phyloP scores from a whole-genome alignment of 2,797 vertebrate genomes.

The Lagorchestes hirsutus region DNA sequence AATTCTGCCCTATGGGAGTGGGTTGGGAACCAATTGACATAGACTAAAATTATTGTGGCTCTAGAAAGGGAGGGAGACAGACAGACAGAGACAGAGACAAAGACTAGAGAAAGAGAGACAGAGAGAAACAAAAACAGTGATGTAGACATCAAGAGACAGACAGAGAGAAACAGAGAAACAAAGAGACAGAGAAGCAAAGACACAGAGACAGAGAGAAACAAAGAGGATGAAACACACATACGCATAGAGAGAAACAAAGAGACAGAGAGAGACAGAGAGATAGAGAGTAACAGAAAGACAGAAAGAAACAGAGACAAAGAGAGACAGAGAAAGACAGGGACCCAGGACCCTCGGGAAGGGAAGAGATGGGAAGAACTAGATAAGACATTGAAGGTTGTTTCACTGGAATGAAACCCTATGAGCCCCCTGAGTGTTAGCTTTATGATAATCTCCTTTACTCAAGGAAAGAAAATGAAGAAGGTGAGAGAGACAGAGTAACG shows the following conservation, averaged over 20 bases:
- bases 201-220: not conserved
- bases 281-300: too few relatives aligned
- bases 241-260: too few relatives aligned
- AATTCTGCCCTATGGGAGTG: not conserved
- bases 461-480: not conserved
- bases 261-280: too few relatives aligned
- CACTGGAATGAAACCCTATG: not conserved
- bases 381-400: not conserved
- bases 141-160: too few relatives aligned
- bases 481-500: not conserved
- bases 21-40: not conserved
- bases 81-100: too few relatives aligned
- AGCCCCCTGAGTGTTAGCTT: not conserved
- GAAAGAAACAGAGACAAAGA: too few relatives aligned
- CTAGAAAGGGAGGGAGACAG: not conserved
- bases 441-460: not conserved
- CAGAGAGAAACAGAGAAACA: not conserved
- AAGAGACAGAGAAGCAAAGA: not conserved
- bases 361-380: not conserved
- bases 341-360: not conserved
- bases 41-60: not conserved
- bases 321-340: too few relatives aligned
- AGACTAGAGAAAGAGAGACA: not conserved
- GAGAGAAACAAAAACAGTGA: not conserved
- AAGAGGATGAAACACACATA: too few relatives aligned